Percentiles rank a stretch among this genome's conserved stretches.
These are phyloP conservation scores for Leptinotarsa rubiginosa DNA, from an alignment of 2,888 invertebrate species.

Conservation along the genomic window DNA sequence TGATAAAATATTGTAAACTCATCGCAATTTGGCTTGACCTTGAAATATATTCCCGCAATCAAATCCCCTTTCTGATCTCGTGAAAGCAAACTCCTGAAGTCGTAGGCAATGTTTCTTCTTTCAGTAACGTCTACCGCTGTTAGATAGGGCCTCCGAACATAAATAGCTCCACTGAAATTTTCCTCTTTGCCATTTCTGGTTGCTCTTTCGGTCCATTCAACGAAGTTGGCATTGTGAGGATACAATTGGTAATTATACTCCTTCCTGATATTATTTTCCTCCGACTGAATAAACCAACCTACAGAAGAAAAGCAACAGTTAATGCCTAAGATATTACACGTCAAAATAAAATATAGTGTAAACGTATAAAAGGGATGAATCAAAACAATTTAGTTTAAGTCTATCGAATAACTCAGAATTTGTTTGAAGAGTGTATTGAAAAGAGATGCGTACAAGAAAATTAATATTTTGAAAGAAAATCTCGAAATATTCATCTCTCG, in stretches of 20 bases:
- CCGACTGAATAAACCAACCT: slow-evolving; percentile 88
- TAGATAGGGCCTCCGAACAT: slow-evolving; percentile 82
- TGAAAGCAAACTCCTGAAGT: slow-evolving; percentile 82
- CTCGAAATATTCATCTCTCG: too few species aligned
- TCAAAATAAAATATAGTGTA: too few species aligned
- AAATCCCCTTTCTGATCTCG: slow-evolving; percentile 87
- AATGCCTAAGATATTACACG: background rate
- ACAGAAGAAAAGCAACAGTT: slow-evolving; percentile 40
- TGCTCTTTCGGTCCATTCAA: slow-evolving; percentile 88
- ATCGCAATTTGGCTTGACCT: slow-evolving; percentile 70
- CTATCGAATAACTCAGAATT: too few species aligned
- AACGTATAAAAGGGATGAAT: too few species aligned
- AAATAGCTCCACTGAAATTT: slow-evolving; percentile 77
- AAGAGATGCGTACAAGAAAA: too few species aligned
- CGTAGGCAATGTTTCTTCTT: slow-evolving; percentile 88
- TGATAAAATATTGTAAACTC: slow-evolving; percentile 87
- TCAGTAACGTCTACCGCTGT: slow-evolving; percentile 89
- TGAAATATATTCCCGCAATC: slow-evolving; percentile 87
- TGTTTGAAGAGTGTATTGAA: too few species aligned
- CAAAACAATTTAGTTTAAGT: too few species aligned
- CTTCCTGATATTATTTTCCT: slow-evolving; percentile 80
- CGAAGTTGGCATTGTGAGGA: slow-evolving; percentile 77
- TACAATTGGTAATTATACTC: slow-evolving; percentile 87
- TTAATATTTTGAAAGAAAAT: too few species aligned
- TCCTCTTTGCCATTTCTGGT: slow-evolving; percentile 73